Percentiles rank a stretch among this genome's conserved stretches.
phyloP scores from a whole-genome alignment of 2,888 invertebrate genomes.

The Mactromeris polynyma region DNA sequence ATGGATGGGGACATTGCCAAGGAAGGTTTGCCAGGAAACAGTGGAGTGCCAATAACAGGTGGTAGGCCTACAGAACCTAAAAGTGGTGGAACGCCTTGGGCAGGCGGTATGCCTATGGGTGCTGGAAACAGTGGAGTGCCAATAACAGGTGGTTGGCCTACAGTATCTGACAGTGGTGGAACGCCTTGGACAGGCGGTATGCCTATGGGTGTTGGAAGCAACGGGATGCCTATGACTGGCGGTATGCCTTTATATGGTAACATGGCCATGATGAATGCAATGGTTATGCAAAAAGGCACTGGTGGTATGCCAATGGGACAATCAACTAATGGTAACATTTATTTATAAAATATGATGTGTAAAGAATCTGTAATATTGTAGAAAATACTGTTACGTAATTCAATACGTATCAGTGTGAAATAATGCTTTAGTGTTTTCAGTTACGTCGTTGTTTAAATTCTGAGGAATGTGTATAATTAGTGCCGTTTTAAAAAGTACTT shows the following conservation, averaged over 20 bases:
- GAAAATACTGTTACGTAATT: neutral
- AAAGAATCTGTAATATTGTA: neutral
- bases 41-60: neutral
- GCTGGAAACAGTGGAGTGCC: slow-evolving; percentile 33
- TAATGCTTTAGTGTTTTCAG: neutral
- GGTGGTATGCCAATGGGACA: slow-evolving; percentile 43
- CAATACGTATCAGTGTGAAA: neutral
- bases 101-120: neutral
- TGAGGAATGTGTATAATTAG: neutral
- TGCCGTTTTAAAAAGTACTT: neutral
- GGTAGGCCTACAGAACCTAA: neutral
- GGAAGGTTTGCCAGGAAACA: neutral
- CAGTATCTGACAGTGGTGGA: slow-evolving; percentile 5
- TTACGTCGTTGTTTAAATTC: neutral
- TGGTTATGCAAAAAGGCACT: slow-evolving; percentile 22
- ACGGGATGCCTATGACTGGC: slow-evolving; percentile 27
- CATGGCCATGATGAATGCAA: slow-evolving; percentile 36
- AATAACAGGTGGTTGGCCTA: slow-evolving; percentile 22
- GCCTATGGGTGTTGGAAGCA: slow-evolving; percentile 8
- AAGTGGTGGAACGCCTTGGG: neutral
- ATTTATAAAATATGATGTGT: neutral
- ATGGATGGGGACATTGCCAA: no score
- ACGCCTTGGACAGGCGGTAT: slow-evolving; percentile 39
- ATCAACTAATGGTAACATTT: neutral
- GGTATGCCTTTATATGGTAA: slow-evolving; percentile 25